Evolutionary conservation across 2,797 vertebrate genomes (phyloP), one percentile per base, ranked within the genome.

Genomic region (Helarctos malayanus): DNA sequence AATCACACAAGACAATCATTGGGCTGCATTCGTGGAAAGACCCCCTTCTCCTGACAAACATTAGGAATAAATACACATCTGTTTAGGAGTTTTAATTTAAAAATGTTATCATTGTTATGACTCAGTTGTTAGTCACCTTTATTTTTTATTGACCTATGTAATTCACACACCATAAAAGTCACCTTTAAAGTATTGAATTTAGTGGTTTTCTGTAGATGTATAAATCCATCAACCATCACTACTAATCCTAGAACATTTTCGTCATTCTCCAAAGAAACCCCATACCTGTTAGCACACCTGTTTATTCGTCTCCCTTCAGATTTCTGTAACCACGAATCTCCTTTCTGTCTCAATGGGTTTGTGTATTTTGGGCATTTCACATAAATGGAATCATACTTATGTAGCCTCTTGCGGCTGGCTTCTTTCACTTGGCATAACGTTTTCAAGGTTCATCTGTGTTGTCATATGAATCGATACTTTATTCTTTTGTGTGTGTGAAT

Each of bases 221-320:
- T 69, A 92, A 91, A 59, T n/a, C 71, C 63, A 56, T 81, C 84
- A 92, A 3, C 41, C 19, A 41, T 90, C 71, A 47, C 45, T 76
- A 49, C 38, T 68, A 80, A 75, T 89, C 71, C 79, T 92, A 81
- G 81, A 85, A 84, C 16, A 38, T 38, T 83, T 80, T 83, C 9
- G 29, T 59, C 32, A 59, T 27, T 4, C 14, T 9, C 47, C 27
- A 76, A 83, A 91, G 45, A 79, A 93, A 35, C 7, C 9, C 1
- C 35, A 49, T 10, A 69, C 11, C 4, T 63, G 25, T 61, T 52
- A 47, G 52, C 2, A 56, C 5, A 56, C 7, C 3, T 65, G 16
- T 52, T 3, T 0, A 2, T 32, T 57, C 5, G 14, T 14, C 3
- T 54, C 38, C 18, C 18, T 9, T 4, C 19, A 29, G 32, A 59